A percentile compares a stretch with the other conserved stretches of the same genome.
phyloP scores from a whole-genome alignment of 2,888 invertebrate genomes.

The Vesta saturnalis region DNA sequence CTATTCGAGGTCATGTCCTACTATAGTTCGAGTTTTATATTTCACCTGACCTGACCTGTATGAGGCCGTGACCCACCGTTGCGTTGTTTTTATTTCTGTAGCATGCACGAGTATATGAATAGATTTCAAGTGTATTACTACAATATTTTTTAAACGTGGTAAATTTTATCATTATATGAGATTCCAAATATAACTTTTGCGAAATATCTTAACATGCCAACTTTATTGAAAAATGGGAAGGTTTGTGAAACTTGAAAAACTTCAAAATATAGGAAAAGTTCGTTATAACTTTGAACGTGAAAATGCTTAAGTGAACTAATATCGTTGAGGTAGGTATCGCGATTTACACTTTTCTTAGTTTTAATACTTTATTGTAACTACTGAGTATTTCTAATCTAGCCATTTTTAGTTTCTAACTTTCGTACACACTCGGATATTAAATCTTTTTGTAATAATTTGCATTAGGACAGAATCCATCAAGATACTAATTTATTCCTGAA shows the following conservation, averaged over 20 bases:
- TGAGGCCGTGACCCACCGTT: conserved; percentile 20
- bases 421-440: background rate
- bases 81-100: too few relatives aligned
- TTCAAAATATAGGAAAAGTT: too few relatives aligned
- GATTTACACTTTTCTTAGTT: too few relatives aligned
- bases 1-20: conserved; percentile 19
- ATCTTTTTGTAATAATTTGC: background rate
- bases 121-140: conserved; percentile 11
- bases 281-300: too few relatives aligned
- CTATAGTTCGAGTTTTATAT: conserved; percentile 18
- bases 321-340: too few relatives aligned
- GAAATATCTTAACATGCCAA: background rate
- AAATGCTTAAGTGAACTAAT: too few relatives aligned
- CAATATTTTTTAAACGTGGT: background rate
- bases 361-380: too few relatives aligned
- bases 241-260: too few relatives aligned
- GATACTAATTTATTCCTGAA: background rate
- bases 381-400: background rate
- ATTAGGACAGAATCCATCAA: background rate
- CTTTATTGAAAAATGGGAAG: background rate
- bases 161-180: background rate
- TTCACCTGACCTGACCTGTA: conserved; percentile 19
- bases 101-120: conserved; percentile 14
- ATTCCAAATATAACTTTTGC: conserved; percentile 3
- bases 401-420: background rate